Percentiles rank a stretch among this genome's conserved stretches.
These are phyloP conservation scores for Tyria jacobaeae DNA, from an alignment of 2,888 invertebrate species.

Conservation along the genomic window DNA sequence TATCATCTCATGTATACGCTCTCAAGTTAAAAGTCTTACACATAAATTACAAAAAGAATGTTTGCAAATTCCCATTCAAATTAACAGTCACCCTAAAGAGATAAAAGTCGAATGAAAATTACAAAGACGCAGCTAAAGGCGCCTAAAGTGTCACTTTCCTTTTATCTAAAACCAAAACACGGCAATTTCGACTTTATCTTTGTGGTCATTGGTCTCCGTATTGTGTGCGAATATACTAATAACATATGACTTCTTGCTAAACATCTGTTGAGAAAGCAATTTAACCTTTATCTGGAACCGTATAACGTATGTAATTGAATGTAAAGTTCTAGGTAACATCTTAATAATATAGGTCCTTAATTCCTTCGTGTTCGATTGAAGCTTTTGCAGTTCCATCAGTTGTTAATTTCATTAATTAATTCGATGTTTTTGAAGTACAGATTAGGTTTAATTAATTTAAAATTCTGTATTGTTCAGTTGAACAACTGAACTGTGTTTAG, in stretches of 20 bases:
- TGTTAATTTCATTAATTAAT: conserved; percentile 35
- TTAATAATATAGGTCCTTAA: conserved; percentile 29
- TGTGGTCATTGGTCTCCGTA: not conserved
- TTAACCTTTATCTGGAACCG: not conserved
- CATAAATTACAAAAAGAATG: conserved; percentile 16
- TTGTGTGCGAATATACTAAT: not conserved
- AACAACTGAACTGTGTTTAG: not conserved
- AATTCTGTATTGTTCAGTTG: conserved; percentile 1
- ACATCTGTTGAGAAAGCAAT: not conserved
- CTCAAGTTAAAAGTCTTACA: not conserved
- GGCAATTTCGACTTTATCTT: not conserved
- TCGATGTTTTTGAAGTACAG: conserved; percentile 15
- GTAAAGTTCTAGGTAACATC: conserved; percentile 14
- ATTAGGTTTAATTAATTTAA: conserved; percentile 9
- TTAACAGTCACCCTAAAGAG: conserved; percentile 33
- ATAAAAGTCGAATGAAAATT: conserved; percentile 43
- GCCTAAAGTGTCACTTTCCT: conserved; percentile 34
- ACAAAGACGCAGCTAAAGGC: conserved; percentile 36
- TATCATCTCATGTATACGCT: not conserved
- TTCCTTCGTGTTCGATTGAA: conserved; percentile 34
- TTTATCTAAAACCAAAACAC: conserved; percentile 10
- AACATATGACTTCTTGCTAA: not conserved
- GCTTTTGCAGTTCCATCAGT: conserved; percentile 26
- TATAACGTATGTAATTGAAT: conserved; percentile 19
- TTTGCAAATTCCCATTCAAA: conserved; percentile 22